Conservation (phyloP, 1,140 invertebrate species). For the Drosophila fuyamai region DNA sequence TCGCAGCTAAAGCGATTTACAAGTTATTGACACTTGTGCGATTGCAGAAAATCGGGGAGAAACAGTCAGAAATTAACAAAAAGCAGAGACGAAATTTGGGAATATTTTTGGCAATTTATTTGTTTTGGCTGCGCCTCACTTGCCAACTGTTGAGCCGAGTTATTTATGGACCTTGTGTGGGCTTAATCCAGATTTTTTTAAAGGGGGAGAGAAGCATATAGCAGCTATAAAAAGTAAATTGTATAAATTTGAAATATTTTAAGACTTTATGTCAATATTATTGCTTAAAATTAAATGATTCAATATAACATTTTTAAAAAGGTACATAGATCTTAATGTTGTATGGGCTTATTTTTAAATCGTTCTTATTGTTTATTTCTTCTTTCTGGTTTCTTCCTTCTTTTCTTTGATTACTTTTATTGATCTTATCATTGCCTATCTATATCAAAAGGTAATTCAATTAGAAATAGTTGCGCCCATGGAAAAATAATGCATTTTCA, state of each 20-base stretch:
- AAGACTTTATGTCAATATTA: not conserved
- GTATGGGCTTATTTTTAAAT: not conserved
- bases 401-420: not conserved
- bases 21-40: conserved; percentile 71
- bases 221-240: not conserved
- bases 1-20: conserved; percentile 41
- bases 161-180: conserved; percentile 18
- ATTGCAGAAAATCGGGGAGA: conserved; percentile 1
- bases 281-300: not conserved
- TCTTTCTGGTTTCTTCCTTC: not conserved
- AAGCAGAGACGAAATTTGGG: not conserved
- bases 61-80: conserved; percentile 16
- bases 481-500: conserved; percentile 65
- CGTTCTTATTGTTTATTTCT: not conserved
- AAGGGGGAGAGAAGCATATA: not conserved
- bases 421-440: conserved; percentile 32
- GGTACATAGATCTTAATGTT: not conserved
- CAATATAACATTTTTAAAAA: too few species aligned
- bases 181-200: not conserved
- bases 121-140: conserved; percentile 3
- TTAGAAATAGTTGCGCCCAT: conserved; percentile 43
- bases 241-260: not conserved
- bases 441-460: conserved; percentile 60
- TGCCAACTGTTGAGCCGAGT: conserved; percentile 7
- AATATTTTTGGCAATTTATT: conserved; percentile 18